Evolutionary conservation across 2,888 invertebrate species (phyloP).

Genomic region (Rotaria sp.): DNA sequence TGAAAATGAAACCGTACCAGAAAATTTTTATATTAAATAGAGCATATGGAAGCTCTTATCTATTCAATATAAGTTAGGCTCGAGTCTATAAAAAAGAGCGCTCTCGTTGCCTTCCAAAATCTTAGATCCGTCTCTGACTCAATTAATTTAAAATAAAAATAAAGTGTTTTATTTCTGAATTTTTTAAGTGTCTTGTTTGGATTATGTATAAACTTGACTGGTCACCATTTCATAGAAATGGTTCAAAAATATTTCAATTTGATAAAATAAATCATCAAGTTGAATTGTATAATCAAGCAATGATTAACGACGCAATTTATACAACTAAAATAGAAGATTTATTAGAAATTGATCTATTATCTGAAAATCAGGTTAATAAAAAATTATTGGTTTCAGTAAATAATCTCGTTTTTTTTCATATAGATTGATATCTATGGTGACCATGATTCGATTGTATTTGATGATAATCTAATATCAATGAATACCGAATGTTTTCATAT

Average conservation of each 20-base stretch:
- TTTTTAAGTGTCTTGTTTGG: neutral
- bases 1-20: too few relatives aligned
- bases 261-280: neutral
- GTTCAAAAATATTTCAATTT: neutral
- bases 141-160: too few relatives aligned
- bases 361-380: neutral
- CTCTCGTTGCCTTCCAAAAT: too few relatives aligned
- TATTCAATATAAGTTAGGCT: too few relatives aligned
- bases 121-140: too few relatives aligned
- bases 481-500: neutral
- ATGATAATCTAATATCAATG: conserved; percentile 21
- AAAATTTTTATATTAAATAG: too few relatives aligned
- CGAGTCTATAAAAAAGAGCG: too few relatives aligned
- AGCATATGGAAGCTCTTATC: too few relatives aligned
- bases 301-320: neutral
- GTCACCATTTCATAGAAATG: neutral
- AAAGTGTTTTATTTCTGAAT: too few relatives aligned
- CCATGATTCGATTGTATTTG: neutral
- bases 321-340: neutral
- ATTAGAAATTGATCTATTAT: neutral
- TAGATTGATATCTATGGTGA: conserved; percentile 10
- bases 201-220: conserved; percentile 19
- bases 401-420: neutral
- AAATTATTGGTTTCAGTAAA: too few relatives aligned
- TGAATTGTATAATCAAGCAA: neutral